A percentile compares a stretch with the other conserved stretches of the same genome.
Evolutionary conservation across 2,113 vertebrate genomes (phyloP).

Genomic region (Catharus bicknelli): DNA sequence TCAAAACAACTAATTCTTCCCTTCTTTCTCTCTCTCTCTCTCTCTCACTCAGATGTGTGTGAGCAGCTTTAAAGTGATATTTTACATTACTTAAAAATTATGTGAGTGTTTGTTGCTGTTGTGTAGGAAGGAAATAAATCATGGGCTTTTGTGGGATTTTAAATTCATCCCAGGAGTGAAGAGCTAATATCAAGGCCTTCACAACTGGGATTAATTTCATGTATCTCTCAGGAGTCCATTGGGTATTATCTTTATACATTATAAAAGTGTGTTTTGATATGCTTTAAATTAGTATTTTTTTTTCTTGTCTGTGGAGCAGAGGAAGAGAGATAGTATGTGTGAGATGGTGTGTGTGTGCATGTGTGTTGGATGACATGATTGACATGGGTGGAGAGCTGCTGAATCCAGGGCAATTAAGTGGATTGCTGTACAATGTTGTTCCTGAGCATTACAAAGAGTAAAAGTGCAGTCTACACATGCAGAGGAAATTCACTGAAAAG

Average conservation of each 20-base stretch:
- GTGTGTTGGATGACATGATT: neutral
- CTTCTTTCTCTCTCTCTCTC: neutral
- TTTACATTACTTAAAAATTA: conserved; percentile 75
- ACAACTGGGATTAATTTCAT: conserved; percentile 81
- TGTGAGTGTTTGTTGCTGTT: conserved; percentile 76
- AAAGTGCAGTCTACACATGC: neutral
- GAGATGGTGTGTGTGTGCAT: neutral
- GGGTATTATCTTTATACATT: conserved; percentile 80
- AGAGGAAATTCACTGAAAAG: neutral
- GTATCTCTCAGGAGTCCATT: conserved; percentile 70
- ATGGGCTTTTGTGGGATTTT: conserved; percentile 78
- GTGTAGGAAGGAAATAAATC: conserved; percentile 77
- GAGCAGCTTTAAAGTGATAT: conserved; percentile 62
- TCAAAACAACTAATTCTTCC: conserved; percentile 39
- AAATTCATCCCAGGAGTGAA: conserved; percentile 77
- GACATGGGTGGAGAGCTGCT: neutral
- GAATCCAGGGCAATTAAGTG: neutral
- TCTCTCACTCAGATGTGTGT: conserved; percentile 12
- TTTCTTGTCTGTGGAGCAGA: conserved; percentile 59
- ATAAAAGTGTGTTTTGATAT: conserved; percentile 78
- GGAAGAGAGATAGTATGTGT: neutral
- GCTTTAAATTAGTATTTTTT: conserved; percentile 75
- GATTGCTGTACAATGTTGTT: neutral
- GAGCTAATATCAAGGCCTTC: conserved; percentile 77
- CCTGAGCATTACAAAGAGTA: conserved; percentile 1